A percentile compares a stretch with the other conserved stretches of the same genome.
Conservation (phyloP, 2,113 vertebrate genomes). For the Burhinus bistriatus region DNA sequence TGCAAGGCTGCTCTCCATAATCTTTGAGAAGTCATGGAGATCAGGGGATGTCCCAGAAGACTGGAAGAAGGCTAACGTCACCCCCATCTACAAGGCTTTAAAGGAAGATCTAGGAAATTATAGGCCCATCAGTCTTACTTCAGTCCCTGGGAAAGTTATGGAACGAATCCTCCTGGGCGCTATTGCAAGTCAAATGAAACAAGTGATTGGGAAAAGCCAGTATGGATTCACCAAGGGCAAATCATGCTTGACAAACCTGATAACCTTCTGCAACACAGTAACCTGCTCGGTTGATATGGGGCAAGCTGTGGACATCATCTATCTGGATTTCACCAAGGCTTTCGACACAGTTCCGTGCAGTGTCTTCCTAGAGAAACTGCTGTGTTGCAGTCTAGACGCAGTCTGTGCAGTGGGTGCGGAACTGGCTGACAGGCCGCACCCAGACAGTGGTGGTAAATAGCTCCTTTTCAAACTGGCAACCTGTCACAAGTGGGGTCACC, state of each 20-base stretch:
- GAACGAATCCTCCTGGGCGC: background rate
- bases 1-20: background rate
- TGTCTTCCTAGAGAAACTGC: background rate
- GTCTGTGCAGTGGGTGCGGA: background rate
- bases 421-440: background rate
- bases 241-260: background rate
- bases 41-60: background rate
- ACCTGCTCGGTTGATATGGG: background rate
- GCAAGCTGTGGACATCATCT: background rate
- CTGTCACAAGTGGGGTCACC: background rate
- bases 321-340: background rate
- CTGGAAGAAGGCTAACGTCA: background rate
- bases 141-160: too few relatives aligned
- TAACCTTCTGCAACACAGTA: background rate
- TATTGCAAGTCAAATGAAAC: background rate
- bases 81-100: background rate
- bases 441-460: background rate
- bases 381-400: background rate
- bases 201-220: background rate
- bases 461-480: background rate
- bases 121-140: background rate
- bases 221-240: background rate
- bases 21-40: background rate
- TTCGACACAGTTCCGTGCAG: background rate
- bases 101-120: background rate